Evolutionary conservation across 2,113 vertebrate species (phyloP).

Genomic region (Herpetotheres cachinnans): DNA sequence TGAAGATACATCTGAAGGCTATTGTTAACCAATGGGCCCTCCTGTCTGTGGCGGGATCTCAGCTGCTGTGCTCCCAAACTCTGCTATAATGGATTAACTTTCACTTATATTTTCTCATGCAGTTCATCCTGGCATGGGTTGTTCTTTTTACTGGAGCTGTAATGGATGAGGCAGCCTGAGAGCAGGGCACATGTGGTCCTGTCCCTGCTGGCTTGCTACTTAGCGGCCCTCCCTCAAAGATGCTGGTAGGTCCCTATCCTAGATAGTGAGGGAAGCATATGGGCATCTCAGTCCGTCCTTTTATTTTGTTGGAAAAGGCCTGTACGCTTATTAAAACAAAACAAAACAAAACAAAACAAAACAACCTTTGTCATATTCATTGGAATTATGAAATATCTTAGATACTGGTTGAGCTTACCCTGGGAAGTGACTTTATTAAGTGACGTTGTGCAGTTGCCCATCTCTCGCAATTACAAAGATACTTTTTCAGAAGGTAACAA

Average conservation of each 20-base stretch:
- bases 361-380: background rate
- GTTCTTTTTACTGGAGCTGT: background rate
- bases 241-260: background rate
- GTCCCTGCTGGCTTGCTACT: background rate
- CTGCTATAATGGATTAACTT: background rate
- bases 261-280: background rate
- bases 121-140: background rate
- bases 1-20: background rate
- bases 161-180: background rate
- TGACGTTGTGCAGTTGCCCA: background rate
- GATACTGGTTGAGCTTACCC: no score
- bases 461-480: background rate
- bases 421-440: background rate
- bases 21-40: background rate
- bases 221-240: background rate
- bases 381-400: background rate
- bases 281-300: background rate
- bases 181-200: background rate
- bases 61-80: background rate
- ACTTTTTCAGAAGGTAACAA: background rate
- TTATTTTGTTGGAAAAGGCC: background rate
- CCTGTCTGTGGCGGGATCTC: background rate
- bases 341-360: no score
- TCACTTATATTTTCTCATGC: background rate
- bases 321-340: rapidly evolving